Base-by-base conservation (phyloP, 1,140 invertebrate genomes). In the Stratiolaelaps scimitus region DNA sequence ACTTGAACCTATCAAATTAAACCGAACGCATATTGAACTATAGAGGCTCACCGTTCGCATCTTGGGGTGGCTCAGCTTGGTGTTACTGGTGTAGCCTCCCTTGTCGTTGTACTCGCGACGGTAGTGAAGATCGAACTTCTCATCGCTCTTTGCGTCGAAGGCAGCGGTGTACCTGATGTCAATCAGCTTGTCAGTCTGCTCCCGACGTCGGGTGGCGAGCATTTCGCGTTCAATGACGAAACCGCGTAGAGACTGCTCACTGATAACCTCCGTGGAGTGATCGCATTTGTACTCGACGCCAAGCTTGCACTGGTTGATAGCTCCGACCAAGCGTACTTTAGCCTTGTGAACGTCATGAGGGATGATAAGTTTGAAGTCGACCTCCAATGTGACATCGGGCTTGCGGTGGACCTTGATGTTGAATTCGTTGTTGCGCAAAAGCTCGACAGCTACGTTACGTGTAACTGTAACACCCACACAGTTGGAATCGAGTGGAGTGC, bases 111-210 rank as follows among this genome's bases (percentile, higher is more conserved):
- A 60, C 26, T 60, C 53, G 1, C 53, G 53, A 4, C 53, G 13
- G 53, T 60, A 60, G 17, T 26, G 34, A 34, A 26, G 13, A 29
- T 60, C 53, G 53, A 60, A 34, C 26, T 60, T 60, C 53, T 60
- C 53, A 2, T 60, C 53, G 10, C 23, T 60, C 53, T 60, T 60
- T 15, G 53, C 53, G 10, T 60, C 53, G 53, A 60, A 34, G 20
- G 53, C 53, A 29, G 53, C 53, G 53, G 17, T 60, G 53, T 60
- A 60, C 53, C 34, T 60, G 53, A 60, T 60, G 23, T 60, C 53
- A 34, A 60, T 15, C 15, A 60, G 23, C 10, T 60, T 60, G 53
- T 60, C 53, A 23, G 53, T 60, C 13, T 60, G 17, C 23, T 60
- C 53, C 26, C 53, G 15, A 60, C 53, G 53, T 17, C 53, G 53